These are phyloP conservation scores for Agrypnus murinus DNA, from an alignment of 2,888 invertebrate species.

Conservation along the genomic window DNA sequence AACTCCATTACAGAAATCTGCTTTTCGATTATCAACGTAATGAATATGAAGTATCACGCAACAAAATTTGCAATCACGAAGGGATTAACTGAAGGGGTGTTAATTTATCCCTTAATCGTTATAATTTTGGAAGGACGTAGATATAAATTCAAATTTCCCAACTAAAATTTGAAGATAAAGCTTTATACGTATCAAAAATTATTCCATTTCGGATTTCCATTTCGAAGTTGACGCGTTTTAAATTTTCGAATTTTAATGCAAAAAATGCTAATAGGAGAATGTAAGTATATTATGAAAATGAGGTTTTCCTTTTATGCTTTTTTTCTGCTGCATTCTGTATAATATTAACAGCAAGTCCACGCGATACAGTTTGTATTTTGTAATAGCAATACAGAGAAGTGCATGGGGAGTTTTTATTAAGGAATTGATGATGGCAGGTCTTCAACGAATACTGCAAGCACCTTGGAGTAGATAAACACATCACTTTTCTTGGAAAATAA, in stretches of 20 bases:
- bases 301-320: too few species aligned
- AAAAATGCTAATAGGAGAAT: too few species aligned
- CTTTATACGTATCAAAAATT: too few species aligned
- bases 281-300: too few species aligned
- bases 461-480: slow-evolving; percentile 5
- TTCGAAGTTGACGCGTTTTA: too few species aligned
- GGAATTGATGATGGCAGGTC: slow-evolving; percentile 17
- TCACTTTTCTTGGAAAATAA: slow-evolving; percentile 9
- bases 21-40: slow-evolving; percentile 2
- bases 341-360: background rate
- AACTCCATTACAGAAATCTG: slow-evolving; percentile 3
- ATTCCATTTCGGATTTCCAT: too few species aligned
- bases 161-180: background rate
- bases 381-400: background rate
- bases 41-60: slow-evolving; percentile 11
- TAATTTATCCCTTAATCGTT: slow-evolving; percentile 2
- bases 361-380: too few species aligned
- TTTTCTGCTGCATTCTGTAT: too few species aligned
- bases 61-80: slow-evolving; percentile 6
- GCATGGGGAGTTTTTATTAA: background rate
- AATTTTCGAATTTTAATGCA: too few species aligned
- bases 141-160: background rate
- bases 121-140: background rate
- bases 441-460: background rate
- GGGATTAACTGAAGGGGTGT: background rate